Evolutionary conservation across 2,888 invertebrate species (phyloP).

Genomic region (Julus scandinavius): DNA sequence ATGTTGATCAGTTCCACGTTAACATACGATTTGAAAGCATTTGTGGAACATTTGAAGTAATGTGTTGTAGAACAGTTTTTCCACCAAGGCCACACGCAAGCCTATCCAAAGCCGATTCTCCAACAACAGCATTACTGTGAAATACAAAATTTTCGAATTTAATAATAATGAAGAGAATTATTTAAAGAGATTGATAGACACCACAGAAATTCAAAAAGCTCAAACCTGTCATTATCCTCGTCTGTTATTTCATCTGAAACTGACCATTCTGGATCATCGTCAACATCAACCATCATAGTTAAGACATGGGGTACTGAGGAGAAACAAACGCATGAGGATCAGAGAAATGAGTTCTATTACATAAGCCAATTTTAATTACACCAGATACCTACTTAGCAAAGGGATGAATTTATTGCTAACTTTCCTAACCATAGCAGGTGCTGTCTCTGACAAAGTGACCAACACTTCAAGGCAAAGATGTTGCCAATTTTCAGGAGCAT

Average conservation of each 20-base stretch:
- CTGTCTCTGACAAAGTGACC: slow-evolving; percentile 86
- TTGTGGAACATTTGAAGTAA: slow-evolving; percentile 83
- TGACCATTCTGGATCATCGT: slow-evolving; percentile 91
- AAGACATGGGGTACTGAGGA: slow-evolving; percentile 83
- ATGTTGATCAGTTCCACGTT: not conserved
- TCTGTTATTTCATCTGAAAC: slow-evolving; percentile 85
- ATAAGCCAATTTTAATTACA: not conserved
- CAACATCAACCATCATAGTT: slow-evolving; percentile 94
- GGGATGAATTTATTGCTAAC: slow-evolving; percentile 85
- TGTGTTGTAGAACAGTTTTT: slow-evolving; percentile 88
- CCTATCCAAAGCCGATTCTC: slow-evolving; percentile 95
- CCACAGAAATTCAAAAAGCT: not conserved
- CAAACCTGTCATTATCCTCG: slow-evolving; percentile 86
- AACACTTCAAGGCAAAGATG: slow-evolving; percentile 92
- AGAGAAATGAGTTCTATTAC: slow-evolving; percentile 52
- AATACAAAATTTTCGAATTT: slow-evolving; percentile 46
- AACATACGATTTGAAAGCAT: slow-evolving; percentile 77
- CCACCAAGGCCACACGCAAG: slow-evolving; percentile 97
- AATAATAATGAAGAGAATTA: slow-evolving; percentile 55
- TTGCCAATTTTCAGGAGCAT: slow-evolving; percentile 79
- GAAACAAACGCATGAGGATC: slow-evolving; percentile 62
- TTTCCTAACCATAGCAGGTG: slow-evolving; percentile 96
- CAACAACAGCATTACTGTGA: slow-evolving; percentile 88
- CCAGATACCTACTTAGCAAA: slow-evolving; percentile 65
- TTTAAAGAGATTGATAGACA: not conserved